Conservation (phyloP, 2,888 invertebrate species). For the Caenorhabditis zanzibari region DNA sequence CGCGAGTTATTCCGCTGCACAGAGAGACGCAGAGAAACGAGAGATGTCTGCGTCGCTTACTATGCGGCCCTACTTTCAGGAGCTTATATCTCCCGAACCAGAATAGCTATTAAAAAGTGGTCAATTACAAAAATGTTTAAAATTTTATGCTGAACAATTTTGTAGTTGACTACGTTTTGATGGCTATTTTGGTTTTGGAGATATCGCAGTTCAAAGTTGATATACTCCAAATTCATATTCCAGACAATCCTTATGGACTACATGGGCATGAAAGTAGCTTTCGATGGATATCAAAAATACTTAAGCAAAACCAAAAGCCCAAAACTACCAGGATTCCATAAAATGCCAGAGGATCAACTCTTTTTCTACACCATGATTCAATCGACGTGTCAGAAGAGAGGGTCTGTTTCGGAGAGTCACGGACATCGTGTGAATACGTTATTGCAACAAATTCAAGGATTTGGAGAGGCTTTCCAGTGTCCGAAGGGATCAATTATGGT, state of each 20-base stretch:
- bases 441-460: slow-evolving; percentile 12
- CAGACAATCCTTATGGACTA: slow-evolving; percentile 13
- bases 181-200: too few species aligned
- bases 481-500: background rate
- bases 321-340: slow-evolving; percentile 4
- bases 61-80: too few species aligned
- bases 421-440: slow-evolving; percentile 6
- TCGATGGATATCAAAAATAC: background rate
- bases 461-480: slow-evolving; percentile 28
- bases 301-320: background rate
- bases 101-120: too few species aligned
- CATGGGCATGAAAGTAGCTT: slow-evolving; percentile 19
- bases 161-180: too few species aligned
- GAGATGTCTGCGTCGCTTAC: too few species aligned
- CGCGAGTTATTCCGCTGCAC: too few species aligned
- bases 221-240: background rate
- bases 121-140: too few species aligned
- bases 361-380: slow-evolving; percentile 38
- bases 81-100: too few species aligned
- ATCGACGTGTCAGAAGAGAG: slow-evolving; percentile 17
- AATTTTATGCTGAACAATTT: too few species aligned
- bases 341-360: background rate
- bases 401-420: background rate
- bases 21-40: too few species aligned
- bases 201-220: too few species aligned